These are phyloP conservation scores for Hypanus sabinus DNA, from an alignment of 2,113 vertebrate species.

Conservation along the genomic window DNA sequence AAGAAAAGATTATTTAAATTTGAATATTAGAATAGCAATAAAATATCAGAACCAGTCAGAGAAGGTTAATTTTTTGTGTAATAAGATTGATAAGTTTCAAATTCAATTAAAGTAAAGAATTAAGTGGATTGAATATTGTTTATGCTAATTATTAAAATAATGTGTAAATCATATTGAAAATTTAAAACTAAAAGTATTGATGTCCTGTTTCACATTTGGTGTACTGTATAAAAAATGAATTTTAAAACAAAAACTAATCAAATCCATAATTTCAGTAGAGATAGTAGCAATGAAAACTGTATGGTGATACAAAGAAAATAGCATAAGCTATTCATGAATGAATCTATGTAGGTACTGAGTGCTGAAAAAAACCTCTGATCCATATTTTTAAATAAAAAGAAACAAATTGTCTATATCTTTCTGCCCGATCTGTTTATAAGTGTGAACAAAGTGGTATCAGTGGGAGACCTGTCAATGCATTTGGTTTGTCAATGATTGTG, in stretches of 20 bases:
- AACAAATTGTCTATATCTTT: constrained; percentile 71
- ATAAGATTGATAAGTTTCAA: not conserved
- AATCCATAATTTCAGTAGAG: constrained; percentile 16
- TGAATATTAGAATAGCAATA: no score
- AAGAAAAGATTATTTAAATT: not conserved
- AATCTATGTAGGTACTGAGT: constrained; percentile 61
- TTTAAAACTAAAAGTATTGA: not conserved
- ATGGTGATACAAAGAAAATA: constrained; percentile 1
- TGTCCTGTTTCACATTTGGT: not conserved
- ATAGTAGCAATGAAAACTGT: not conserved
- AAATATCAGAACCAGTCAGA: not conserved
- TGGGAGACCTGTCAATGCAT: constrained; percentile 71
- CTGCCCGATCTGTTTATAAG: constrained; percentile 70
- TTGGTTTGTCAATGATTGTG: constrained; percentile 70
- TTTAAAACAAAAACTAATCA: constrained; percentile 6
- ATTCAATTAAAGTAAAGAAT: not conserved
- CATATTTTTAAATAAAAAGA: constrained; percentile 65
- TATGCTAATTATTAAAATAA: not conserved
- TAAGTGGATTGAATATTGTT: not conserved
- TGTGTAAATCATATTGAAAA: not conserved
- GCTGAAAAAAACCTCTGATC: constrained; percentile 59
- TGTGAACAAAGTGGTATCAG: constrained; percentile 67
- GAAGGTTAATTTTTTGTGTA: not conserved
- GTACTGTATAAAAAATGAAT: not conserved
- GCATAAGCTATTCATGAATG: constrained; percentile 53